Evolutionary conservation across 2,113 vertebrate species (phyloP), one percentile per base, ranked within the genome.

Genomic region (Desmodus rotundus): DNA sequence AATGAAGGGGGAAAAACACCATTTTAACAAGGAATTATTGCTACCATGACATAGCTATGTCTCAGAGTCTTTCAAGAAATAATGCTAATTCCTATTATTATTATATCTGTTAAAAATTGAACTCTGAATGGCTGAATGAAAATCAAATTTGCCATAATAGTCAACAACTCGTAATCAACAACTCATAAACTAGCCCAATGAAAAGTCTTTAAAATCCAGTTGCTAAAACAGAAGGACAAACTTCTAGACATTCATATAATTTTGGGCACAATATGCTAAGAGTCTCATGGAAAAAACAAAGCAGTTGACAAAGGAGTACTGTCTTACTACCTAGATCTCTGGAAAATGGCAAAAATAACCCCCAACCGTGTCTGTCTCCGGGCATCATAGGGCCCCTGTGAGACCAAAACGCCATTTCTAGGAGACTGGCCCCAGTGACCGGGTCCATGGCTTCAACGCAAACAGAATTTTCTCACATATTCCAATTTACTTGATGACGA

Each of bases 191-290:
- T 26, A 56, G 36, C 41, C 54, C 63, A 67, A 13, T 26, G 85
- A 54, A 50, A 90, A 65, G 38, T 74, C 50, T 90, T 91, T 83
- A 87, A 85, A 87, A 81, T 45, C 65, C n/a, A 80, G 33, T 43
- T 67, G 85, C 65, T 92, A 38, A 82, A 68, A 94, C 33, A 52
- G 33, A 91, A 82, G 90, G 65, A 31, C 92, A 94, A 92, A 80
- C 8, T 20, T 86, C 22, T 31, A 85, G 74, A 87, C 45, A 52
- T 89, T 92, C 0, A 0, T 63, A 84, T 93, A 93, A 84, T 36
- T 11, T 83, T 97, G 74, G 91, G 31, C 12, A 61, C 78, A 56
- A 73, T 47, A 54, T 16, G 50, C 56, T 56, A 67, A 82, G 61
- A 90, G n/a, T 52, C 95, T 89, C 12, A n/a, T 41, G 83, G 9